phyloP scores from a whole-genome alignment of 2,113 vertebrate species.

The Tautogolabrus adspersus region DNA sequence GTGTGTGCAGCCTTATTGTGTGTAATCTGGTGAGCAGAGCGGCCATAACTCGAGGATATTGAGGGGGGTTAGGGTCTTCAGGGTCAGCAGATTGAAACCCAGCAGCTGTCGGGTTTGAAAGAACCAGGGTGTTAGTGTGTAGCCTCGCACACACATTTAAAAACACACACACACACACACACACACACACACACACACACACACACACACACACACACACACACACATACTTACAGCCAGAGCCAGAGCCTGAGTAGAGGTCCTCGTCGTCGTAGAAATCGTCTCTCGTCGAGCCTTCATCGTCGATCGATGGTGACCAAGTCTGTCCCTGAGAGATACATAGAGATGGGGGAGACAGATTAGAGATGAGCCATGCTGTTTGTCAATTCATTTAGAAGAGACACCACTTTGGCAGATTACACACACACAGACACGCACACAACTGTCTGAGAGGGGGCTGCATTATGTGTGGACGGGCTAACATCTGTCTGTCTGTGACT shows the following conservation, averaged over 20 bases:
- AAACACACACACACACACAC: constrained; percentile 47
- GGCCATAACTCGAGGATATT: constrained; percentile 13
- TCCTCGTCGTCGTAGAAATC: constrained; percentile 84
- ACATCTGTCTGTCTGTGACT: constrained; percentile 73
- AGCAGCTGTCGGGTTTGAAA: constrained; percentile 76
- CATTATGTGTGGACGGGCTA: constrained; percentile 47
- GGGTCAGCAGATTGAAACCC: constrained; percentile 77
- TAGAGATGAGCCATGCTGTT: constrained; percentile 54
- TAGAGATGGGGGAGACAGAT: constrained; percentile 44
- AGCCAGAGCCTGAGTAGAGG: constrained; percentile 86
- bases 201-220: constrained; percentile 43
- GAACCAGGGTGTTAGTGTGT: constrained; percentile 54
- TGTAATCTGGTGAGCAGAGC: constrained; percentile 26
- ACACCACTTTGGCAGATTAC: constrained; percentile 74
- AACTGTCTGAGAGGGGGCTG: constrained; percentile 35
- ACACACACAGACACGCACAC: constrained; percentile 48
- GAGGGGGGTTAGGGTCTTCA: constrained; percentile 13
- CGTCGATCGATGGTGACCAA: constrained; percentile 66
- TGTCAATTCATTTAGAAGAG: constrained; percentile 65
- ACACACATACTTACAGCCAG: constrained; percentile 82
- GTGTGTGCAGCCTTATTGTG: constrained; percentile 3
- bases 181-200: constrained; percentile 8
- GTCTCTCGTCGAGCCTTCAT: constrained; percentile 81
- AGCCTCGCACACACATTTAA: constrained; percentile 28
- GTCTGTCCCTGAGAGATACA: constrained; percentile 75